Base-by-base conservation (phyloP, 2,797 vertebrate species). In the Platyrinchus mystaceus region DNA sequence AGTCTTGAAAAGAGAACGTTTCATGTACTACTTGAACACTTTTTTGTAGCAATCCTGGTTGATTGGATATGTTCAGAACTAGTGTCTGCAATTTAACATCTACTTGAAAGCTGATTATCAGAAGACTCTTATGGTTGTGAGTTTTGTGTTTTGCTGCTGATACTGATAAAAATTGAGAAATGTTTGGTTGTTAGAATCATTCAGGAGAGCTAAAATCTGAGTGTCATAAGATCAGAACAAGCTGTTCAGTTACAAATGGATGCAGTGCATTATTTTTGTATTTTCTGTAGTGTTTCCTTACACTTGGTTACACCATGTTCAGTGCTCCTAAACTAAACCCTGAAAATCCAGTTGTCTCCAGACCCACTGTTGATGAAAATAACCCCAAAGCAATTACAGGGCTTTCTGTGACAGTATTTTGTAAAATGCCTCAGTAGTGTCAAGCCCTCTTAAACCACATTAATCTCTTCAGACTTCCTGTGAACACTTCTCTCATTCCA, bases 401-500 rank as follows among this genome's bases (percentile, higher is more conserved):
- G 27, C 63, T 83, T 89, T 62, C 41, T 84, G 44, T 68, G 64
- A 43, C 60, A 5, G 3, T 44, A 9, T 50, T 70, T 69, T 53
- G 41, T 84, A 26, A 69, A 90, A 68, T 58, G 43, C 81, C 32
- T 84, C 34, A 23, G 55, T 71, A 56, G 59, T 79, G 88, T 76
- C 95, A 95, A 37, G 86, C 59, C 62, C 59, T 91, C 64, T 77
- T 95, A 96, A 96, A 49, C 71, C 44, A 81, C 53, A 46, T 87
- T 92, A 81, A 95, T 97, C 95, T 95, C 92, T 88, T 92, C 37
- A 92, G 52, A 58, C 91, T 91, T 92, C 55, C 47, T 91, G 80
- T 82, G 85, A 92, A 83, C 47, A 34, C 55, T 90, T 28, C 53
- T 90, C 60, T 94, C 19, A 63, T 96, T 96, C 58, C 47, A 85